Base-by-base conservation (phyloP, 2,797 vertebrate genomes). In the Antrozous pallidus region DNA sequence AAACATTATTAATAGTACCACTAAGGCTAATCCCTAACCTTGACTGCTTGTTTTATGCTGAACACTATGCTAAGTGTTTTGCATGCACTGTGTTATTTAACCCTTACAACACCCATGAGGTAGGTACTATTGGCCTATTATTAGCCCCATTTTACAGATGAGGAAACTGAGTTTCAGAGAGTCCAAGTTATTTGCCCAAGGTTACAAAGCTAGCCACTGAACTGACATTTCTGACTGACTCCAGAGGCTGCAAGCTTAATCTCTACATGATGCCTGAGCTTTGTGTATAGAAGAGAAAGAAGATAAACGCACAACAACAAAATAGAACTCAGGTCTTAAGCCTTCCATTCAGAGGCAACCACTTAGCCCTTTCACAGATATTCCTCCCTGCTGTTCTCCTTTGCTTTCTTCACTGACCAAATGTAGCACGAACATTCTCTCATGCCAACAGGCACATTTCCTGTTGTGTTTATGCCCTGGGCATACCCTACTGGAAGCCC, bases 121-220 rank as follows among this genome's bases (percentile, higher is more conserved):
- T 13, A 40, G n/a, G 28, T 38, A 38, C 40, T 6, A 6, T 11
- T 71, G 5, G 26, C 10, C 79, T 61, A 9, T 22, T 1, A 7
- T 86, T n/a, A 20, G n/a, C 6, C 33, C 47, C n/a, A 24, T 45
- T 84, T 84, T 38, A 65, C 16, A 88, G 67, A 78, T 17, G 73
- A 94, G 24, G 17, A 95, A 91, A 65, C 31, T 40, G 73, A n/a
- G 61, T 84, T 61, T 92, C 69, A 42, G 69, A 65, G 79, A 65
- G 9, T 17, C 71, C 16, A 70, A 82, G 40, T 28, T 26, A 17
- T 78, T 40, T 74, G 38, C 11, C 38, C 69, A n/a, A 28, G 13
- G 7, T 61, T n/a, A 12, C 51, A 56, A 81, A 88, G 16, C 28
- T 14, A 47, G 90, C 69, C 28, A 28, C 38, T 11, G 38, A 47